phyloP scores from a whole-genome alignment of 2,113 vertebrate species.

The Regulus satrapa region DNA sequence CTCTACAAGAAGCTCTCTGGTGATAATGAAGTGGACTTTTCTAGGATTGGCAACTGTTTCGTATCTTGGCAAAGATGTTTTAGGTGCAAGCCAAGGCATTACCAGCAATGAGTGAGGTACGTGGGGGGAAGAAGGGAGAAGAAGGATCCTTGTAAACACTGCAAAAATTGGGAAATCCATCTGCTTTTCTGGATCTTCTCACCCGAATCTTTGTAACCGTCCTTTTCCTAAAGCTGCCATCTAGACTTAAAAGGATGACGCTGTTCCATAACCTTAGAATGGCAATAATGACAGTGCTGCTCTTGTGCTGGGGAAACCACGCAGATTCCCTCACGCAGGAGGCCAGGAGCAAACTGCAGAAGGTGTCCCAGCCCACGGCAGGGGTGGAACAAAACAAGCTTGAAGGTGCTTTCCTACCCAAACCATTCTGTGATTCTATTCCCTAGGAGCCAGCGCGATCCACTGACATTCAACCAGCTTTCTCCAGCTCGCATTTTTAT shows the following conservation, averaged over 20 bases:
- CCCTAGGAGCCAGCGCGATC: not conserved
- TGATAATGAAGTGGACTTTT: not conserved
- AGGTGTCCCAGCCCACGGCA: not conserved
- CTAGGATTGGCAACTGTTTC: not conserved
- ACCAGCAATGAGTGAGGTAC: not conserved
- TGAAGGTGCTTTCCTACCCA: not conserved
- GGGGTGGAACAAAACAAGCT: not conserved
- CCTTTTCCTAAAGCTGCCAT: rapidly evolving
- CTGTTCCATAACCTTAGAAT: not conserved
- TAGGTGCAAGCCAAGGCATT: not conserved
- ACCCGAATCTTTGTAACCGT: not conserved
- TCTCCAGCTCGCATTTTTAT: not conserved
- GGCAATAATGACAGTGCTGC: not conserved
- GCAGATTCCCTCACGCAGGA: not conserved
- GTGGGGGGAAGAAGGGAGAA: not conserved
- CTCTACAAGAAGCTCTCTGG: not conserved
- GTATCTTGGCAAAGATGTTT: not conserved
- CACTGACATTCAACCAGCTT: rapidly evolving
- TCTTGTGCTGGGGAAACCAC: not conserved
- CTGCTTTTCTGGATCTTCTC: not conserved
- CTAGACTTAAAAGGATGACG: not conserved
- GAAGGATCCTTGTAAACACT: not conserved
- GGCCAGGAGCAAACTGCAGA: not conserved
- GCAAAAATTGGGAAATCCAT: not conserved
- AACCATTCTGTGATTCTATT: not conserved